phyloP scores from a whole-genome alignment of 2,797 vertebrate genomes.

The Lates japonicus region DNA sequence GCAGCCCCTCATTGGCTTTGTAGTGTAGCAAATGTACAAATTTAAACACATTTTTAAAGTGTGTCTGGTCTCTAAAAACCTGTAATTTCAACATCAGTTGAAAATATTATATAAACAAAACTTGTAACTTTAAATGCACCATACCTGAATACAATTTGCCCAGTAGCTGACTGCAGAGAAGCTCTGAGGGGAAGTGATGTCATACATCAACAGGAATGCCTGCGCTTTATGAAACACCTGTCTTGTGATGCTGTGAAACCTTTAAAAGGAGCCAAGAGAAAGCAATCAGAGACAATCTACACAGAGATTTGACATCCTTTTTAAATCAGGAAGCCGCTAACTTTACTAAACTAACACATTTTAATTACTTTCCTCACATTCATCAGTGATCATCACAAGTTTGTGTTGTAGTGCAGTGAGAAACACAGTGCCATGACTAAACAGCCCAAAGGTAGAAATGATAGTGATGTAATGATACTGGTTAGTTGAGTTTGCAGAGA shows the following conservation, averaged over 20 bases:
- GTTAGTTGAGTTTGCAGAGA: conserved; percentile 10
- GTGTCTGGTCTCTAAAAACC: not conserved
- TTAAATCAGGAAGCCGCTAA: not conserved
- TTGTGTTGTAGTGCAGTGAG: not conserved
- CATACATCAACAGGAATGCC: conserved; percentile 95
- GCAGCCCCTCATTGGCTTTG: no score
- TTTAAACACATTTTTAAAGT: not conserved
- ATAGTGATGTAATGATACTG: not conserved
- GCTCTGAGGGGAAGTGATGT: conserved; percentile 88
- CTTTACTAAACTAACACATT: not conserved
- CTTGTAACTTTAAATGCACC: conserved; percentile 10
- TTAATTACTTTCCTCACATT: not conserved
- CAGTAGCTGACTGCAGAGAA: conserved; percentile 91
- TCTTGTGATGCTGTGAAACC: conserved; percentile 93
- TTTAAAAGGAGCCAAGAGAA: conserved; percentile 63
- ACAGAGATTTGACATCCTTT: not conserved
- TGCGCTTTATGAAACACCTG: conserved; percentile 94
- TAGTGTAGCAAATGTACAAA: not conserved
- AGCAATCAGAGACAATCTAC: not conserved
- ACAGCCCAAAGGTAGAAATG: not conserved
- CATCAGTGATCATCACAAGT: not conserved
- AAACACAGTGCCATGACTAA: not conserved
- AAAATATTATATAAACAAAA: not conserved
- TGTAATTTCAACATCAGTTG: not conserved
- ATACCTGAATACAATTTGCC: conserved; percentile 91